phyloP scores from a whole-genome alignment of 2,888 invertebrate species.

The Ferdinandea cuprea region DNA sequence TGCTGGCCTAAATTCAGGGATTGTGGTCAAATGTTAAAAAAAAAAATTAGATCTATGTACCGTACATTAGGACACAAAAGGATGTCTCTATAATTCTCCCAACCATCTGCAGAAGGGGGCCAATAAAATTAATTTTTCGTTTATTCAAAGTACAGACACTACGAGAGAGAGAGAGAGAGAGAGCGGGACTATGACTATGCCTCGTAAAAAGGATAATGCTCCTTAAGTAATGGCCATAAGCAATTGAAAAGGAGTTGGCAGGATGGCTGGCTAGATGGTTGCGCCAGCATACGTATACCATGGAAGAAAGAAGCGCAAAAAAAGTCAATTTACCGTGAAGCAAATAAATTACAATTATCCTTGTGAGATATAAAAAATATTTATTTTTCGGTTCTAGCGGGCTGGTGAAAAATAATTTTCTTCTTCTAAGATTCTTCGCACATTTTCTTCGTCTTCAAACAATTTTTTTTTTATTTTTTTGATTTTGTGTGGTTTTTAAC shows the following conservation, averaged over 20 bases:
- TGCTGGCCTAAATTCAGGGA: slow-evolving; percentile 42
- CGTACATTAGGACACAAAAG: slow-evolving; percentile 13
- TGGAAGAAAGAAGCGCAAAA: slow-evolving; percentile 4
- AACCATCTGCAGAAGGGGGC: slow-evolving; percentile 39
- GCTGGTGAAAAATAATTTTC: slow-evolving; percentile 21
- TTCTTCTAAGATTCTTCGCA: slow-evolving; percentile 31
- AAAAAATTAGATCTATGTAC: slow-evolving; percentile 21
- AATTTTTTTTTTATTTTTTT: slow-evolving; percentile 10
- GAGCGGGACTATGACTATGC: slow-evolving; percentile 54
- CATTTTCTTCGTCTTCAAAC: slow-evolving; percentile 12
- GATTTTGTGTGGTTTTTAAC: slow-evolving; percentile 63
- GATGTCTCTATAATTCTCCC: background rate
- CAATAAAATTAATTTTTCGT: slow-evolving; percentile 52
- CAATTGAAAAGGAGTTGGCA: slow-evolving; percentile 58
- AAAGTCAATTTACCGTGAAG: slow-evolving; percentile 71
- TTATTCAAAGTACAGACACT: slow-evolving; percentile 58
- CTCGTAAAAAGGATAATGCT: slow-evolving; percentile 71
- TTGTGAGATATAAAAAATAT: slow-evolving; percentile 66
- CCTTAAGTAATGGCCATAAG: slow-evolving; percentile 68
- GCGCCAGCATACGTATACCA: slow-evolving; percentile 3
- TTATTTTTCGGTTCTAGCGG: slow-evolving; percentile 50
- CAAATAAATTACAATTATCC: slow-evolving; percentile 74
- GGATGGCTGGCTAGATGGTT: slow-evolving; percentile 24
- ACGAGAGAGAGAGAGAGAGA: slow-evolving; percentile 17
- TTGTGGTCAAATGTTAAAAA: slow-evolving; percentile 53